A percentile compares a stretch with the other conserved stretches of the same genome.
These are phyloP conservation scores for Crossocerus cetratus DNA, from an alignment of 2,888 invertebrate genomes.

Conservation along the genomic window DNA sequence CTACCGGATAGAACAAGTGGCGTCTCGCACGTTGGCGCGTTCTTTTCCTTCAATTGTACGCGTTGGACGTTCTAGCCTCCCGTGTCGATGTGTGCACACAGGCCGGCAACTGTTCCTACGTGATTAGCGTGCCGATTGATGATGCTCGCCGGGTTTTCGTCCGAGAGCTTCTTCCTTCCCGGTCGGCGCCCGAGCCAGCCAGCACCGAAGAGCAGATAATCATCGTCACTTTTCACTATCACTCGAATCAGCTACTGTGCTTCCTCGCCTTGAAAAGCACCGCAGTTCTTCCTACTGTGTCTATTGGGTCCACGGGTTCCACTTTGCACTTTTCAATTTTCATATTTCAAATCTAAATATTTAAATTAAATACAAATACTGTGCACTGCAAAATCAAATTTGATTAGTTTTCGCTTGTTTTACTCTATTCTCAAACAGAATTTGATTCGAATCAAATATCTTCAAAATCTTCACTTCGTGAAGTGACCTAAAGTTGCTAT, in stretches of 20 bases:
- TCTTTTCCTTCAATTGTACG: conserved; percentile 35
- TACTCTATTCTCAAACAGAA: no score
- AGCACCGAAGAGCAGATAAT: conserved; percentile 19
- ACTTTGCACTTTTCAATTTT: no score
- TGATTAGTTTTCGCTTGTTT: no score
- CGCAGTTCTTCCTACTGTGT: no score
- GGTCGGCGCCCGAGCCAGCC: conserved; percentile 36
- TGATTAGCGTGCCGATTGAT: conserved; percentile 68
- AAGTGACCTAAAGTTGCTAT: no score
- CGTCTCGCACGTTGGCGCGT: conserved; percentile 35
- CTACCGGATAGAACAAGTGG: conserved; percentile 52
- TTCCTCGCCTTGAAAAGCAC: not conserved
- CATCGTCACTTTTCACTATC: no score
- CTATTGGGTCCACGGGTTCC: no score
- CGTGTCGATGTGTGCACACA: conserved; percentile 53
- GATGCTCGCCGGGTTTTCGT: conserved; percentile 57
- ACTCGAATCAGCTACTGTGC: not conserved
- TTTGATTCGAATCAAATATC: no score
- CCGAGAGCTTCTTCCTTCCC: conserved; percentile 16
- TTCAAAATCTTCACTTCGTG: no score
- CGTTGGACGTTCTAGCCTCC: conserved; percentile 39
- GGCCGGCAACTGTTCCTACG: conserved; percentile 54
- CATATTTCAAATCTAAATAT: no score
- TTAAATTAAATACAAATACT: no score
- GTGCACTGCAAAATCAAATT: no score